A percentile compares a stretch with the other conserved stretches of the same genome.
Evolutionary conservation across 2,113 vertebrate species (phyloP).

Genomic region (Serilophus lunatus): DNA sequence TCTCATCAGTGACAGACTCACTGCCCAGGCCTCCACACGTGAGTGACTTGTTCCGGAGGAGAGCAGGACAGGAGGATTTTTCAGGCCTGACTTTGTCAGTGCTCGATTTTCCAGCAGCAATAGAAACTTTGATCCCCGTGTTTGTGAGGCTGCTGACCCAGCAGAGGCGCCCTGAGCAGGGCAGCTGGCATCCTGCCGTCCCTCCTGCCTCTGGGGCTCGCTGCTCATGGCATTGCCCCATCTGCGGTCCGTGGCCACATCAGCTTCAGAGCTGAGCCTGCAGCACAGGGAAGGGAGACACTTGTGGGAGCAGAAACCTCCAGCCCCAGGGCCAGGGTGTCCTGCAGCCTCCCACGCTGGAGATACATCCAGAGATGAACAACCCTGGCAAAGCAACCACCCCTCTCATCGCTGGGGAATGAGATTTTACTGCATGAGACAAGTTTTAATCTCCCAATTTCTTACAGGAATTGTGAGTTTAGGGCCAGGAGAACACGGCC

Average conservation of each 20-base stretch:
- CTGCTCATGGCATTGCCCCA: fast-evolving
- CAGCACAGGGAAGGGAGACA: fast-evolving
- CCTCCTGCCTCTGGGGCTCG: background rate
- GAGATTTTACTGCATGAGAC: background rate
- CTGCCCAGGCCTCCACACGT: fast-evolving
- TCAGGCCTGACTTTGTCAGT: fast-evolving
- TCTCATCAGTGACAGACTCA: background rate
- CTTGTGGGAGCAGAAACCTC: background rate
- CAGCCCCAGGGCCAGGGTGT: fast-evolving
- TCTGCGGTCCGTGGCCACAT: background rate
- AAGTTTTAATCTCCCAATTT: background rate
- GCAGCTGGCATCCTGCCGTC: background rate
- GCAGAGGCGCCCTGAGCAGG: background rate
- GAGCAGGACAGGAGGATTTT: background rate
- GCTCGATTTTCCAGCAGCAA: background rate
- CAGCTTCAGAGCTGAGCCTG: background rate
- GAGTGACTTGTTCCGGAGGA: fast-evolving
- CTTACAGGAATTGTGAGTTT: background rate
- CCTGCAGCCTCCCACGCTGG: background rate
- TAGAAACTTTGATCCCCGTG: background rate
- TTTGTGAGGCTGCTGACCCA: background rate
- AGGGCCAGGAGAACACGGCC: background rate
- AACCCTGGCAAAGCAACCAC: background rate
- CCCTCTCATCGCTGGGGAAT: background rate
- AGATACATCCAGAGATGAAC: too few species aligned